Evolutionary conservation across 2,888 invertebrate genomes (phyloP).

Genomic region (Enoplolaimus lenunculus): DNA sequence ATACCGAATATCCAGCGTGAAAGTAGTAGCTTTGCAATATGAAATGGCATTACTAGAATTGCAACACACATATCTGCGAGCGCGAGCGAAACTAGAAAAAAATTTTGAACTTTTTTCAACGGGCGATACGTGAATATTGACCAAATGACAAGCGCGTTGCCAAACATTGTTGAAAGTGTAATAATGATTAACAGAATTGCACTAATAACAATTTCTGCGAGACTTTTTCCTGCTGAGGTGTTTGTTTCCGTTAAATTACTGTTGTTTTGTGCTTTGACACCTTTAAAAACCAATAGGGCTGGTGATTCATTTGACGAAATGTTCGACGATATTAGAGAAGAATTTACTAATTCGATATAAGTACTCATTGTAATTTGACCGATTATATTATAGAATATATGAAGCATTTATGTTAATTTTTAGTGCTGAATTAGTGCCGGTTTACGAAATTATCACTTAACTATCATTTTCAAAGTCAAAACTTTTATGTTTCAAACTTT

Average conservation of each 20-base stretch:
- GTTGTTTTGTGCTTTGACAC: no score
- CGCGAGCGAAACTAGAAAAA: slow-evolving; percentile 84
- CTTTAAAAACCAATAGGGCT: no score
- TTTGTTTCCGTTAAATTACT: not conserved
- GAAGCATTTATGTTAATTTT: no score
- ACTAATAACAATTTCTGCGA: slow-evolving; percentile 35
- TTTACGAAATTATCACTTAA: no score
- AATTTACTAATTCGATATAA: no score
- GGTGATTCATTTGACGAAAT: no score
- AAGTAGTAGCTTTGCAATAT: slow-evolving; percentile 6
- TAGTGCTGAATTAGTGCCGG: no score
- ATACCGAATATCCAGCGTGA: slow-evolving; percentile 72
- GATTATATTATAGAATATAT: no score
- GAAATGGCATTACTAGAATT: slow-evolving; percentile 11
- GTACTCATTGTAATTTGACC: no score
- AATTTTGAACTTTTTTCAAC: slow-evolving; percentile 78
- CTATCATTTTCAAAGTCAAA: no score
- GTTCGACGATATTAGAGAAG: no score
- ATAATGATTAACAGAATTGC: slow-evolving; percentile 65
- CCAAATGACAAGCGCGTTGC: slow-evolving; percentile 78
- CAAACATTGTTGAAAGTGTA: slow-evolving; percentile 72
- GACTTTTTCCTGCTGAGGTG: not conserved
- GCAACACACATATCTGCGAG: slow-evolving; percentile 58
- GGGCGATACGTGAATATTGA: slow-evolving; percentile 91
- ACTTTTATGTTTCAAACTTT: no score